Conservation (phyloP, 2,888 invertebrate species). For the Cerastis rubricosa region DNA sequence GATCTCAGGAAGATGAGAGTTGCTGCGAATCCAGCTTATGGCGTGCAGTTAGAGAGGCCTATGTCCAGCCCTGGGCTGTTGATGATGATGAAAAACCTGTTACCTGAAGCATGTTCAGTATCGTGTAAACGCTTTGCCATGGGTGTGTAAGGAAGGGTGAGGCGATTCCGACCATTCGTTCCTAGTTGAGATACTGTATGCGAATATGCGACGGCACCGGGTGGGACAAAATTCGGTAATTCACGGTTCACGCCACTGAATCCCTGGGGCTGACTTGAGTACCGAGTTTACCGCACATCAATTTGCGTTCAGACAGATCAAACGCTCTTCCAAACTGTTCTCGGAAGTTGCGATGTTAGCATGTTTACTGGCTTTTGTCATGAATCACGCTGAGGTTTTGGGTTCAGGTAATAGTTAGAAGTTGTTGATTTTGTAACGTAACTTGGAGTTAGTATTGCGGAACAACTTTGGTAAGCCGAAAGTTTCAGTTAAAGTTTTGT, state of each 20-base stretch:
- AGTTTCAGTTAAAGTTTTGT: background rate
- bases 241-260: slow-evolving; percentile 6
- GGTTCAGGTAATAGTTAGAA: slow-evolving; percentile 14
- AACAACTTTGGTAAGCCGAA: background rate
- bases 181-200: background rate
- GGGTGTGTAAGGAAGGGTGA: too few species aligned
- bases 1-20: background rate
- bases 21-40: background rate
- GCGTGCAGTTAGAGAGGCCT: background rate
- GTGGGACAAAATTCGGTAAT: slow-evolving; percentile 8
- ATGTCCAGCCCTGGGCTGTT: background rate
- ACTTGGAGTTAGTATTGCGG: background rate
- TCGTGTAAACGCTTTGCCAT: background rate
- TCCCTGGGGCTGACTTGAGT: slow-evolving; percentile 5
- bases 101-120: background rate
- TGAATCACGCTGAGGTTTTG: slow-evolving; percentile 6
- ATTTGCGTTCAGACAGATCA: slow-evolving; percentile 50
- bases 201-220: background rate
- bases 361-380: slow-evolving; percentile 15
- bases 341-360: slow-evolving; percentile 13
- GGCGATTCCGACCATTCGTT: background rate
- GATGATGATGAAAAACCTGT: background rate
- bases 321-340: slow-evolving; percentile 20
- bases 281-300: slow-evolving; percentile 19
- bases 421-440: slow-evolving; percentile 12